Evolutionary conservation across 2,113 vertebrate genomes (phyloP).

Genomic region (Stictonetta naevosa): DNA sequence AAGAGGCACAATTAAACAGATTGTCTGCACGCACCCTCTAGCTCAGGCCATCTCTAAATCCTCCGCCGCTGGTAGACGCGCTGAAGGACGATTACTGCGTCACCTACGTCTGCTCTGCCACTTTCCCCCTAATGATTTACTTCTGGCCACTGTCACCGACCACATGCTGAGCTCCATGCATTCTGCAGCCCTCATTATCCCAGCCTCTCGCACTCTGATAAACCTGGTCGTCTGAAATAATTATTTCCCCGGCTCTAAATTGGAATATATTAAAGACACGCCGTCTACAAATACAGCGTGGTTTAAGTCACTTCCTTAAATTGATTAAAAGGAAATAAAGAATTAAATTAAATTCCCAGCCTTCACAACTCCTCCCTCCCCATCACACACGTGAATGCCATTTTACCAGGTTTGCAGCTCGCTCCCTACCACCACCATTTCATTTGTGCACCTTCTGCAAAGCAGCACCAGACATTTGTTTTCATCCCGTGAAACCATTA

Average conservation of each 20-base stretch:
- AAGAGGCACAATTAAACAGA: background rate
- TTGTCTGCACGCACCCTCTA: background rate
- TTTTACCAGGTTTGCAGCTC: background rate
- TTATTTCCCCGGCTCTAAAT: background rate
- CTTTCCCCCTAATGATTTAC: background rate
- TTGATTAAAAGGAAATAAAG: background rate
- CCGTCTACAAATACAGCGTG: background rate
- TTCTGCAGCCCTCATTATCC: background rate
- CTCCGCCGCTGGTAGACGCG: accelerated
- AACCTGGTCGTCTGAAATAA: background rate
- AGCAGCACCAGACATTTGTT: background rate
- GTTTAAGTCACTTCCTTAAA: background rate
- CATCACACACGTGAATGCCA: accelerated
- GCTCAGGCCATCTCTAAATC: background rate
- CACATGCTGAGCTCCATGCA: background rate
- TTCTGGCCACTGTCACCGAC: background rate
- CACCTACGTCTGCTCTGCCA: background rate
- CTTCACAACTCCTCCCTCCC: background rate
- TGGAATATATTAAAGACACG: background rate
- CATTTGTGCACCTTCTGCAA: background rate
- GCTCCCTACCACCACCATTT: background rate
- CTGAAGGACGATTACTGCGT: accelerated
- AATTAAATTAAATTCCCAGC: background rate
- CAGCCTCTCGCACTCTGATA: accelerated
- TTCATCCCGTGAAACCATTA: background rate